A percentile compares a stretch with the other conserved stretches of the same genome.
Evolutionary conservation across 1,140 invertebrate genomes (phyloP).

Genomic region (Ceratosolen solmsi): DNA sequence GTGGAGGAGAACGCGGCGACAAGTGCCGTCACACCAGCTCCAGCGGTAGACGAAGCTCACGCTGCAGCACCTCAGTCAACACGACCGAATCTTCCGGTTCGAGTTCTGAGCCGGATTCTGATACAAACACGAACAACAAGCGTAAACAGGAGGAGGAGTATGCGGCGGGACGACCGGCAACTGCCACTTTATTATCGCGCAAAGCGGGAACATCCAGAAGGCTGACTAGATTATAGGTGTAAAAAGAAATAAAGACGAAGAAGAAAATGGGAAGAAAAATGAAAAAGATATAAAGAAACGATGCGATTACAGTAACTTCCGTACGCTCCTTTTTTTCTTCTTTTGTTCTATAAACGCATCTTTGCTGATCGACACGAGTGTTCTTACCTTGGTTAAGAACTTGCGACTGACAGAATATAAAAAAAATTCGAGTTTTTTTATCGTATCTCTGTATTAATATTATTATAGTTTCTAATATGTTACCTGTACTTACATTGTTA

Average conservation of each 20-base stretch:
- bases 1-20: conserved; percentile 71
- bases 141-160: conserved; percentile 59
- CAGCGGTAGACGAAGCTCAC: conserved; percentile 68
- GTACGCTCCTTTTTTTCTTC: conserved; percentile 22
- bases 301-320: conserved; percentile 50
- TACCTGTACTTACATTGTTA: conserved; percentile 51
- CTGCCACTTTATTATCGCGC: conserved; percentile 72
- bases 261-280: background rate
- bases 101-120: conserved; percentile 70
- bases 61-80: conserved; percentile 70
- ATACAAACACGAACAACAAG: conserved; percentile 65
- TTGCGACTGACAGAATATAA: conserved; percentile 48
- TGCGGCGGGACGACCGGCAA: conserved; percentile 66
- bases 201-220: conserved; percentile 72
- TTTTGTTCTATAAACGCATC: conserved; percentile 50
- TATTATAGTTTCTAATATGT: conserved; percentile 51
- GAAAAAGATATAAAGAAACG: conserved; percentile 47
- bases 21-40: conserved; percentile 70
- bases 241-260: conserved; percentile 56
- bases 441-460: conserved; percentile 40
- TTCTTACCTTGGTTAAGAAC: conserved; percentile 50
- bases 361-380: conserved; percentile 53
- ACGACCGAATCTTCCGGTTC: conserved; percentile 70
- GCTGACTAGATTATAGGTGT: conserved; percentile 71
- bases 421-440: conserved; percentile 52